Evolutionary conservation across 1,140 invertebrate species (phyloP), one percentile per base, ranked within the genome.

Genomic region (Papilio glaucus): DNA sequence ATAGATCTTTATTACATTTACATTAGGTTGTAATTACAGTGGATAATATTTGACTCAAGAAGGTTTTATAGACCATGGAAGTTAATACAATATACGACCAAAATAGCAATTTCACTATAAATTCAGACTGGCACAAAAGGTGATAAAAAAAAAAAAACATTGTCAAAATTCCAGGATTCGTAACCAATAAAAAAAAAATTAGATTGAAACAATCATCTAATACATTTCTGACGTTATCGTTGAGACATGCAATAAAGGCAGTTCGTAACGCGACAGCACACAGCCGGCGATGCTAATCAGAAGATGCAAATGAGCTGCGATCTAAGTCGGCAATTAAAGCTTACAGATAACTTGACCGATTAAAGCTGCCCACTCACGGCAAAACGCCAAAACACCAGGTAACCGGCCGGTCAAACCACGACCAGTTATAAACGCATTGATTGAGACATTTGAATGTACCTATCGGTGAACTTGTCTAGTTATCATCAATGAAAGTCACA

Each of bases 311-410:
- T 29, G 53, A 10, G 53, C 53, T 10, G 18, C 0, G 0, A 41
- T 38, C 39, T 45, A n/a, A 67, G 63, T 24, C 49, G 18, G 9
- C 13, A 67, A 67, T 67, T 45, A 67, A 67, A 45, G 37, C 63
- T 41, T 12, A 8, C 0, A 39, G 39, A 67, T 67, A 42, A 24
- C 63, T 8, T 29, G 13, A 9, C 9, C 18, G 24, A 60, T 15
- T 42, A 45, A 13, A 12, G 39, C 21, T 26, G 24, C 63, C 24
- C 37, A 21, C 38, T 45, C 4, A 13, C 13, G 33, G n/a, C 18
- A 13, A 21, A 42, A 39, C 26, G 21, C 39, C 63, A 41, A 42
- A 42, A 67, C 18, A 39, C 37, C 15, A 18, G 18, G 6, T 6
- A 33, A 33, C 49, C 45, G 13, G n/a, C 42, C 2, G 10, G 8